Conservation (phyloP, 1,140 invertebrate genomes). For the Danaus melanippus region DNA sequence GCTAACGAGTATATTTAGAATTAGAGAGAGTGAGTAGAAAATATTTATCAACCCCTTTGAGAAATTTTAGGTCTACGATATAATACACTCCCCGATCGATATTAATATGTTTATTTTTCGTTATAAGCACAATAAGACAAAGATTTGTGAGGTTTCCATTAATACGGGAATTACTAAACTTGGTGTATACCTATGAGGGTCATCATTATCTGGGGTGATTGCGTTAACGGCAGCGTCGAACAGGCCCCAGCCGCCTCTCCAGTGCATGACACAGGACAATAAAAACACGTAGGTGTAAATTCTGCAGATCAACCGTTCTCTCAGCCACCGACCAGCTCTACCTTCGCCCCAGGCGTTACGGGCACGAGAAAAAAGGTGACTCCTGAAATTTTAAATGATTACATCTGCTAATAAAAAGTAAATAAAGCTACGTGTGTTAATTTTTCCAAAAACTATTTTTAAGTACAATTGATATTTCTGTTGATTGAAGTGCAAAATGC, state of each 20-base stretch:
- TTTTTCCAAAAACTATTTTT: no score
- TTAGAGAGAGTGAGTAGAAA: no score
- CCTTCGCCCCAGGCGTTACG: conserved; percentile 34
- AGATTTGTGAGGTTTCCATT: no score
- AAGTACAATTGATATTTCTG: no score
- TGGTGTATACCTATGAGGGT: conserved; percentile 37
- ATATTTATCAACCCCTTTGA: no score
- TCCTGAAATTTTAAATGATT: conserved; percentile 26
- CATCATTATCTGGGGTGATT: conserved; percentile 28
- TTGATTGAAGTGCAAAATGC: no score
- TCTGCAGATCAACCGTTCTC: conserved; percentile 50
- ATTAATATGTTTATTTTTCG: no score
- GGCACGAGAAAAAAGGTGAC: conserved; percentile 40
- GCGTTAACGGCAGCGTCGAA: conserved; percentile 61
- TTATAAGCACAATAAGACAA: no score
- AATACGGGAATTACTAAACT: no score
- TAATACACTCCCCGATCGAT: no score
- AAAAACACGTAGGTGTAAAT: conserved; percentile 76
- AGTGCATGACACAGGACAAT: conserved; percentile 74
- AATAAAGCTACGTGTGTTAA: neutral
- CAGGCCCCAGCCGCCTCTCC: conserved; percentile 75
- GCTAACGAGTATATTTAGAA: no score
- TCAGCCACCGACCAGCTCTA: conserved; percentile 35
- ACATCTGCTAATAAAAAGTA: neutral
- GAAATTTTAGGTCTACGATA: no score